A percentile compares a stretch with the other conserved stretches of the same genome.
Evolutionary conservation across 2,888 invertebrate genomes (phyloP).

Genomic region (Cylindroiulus punctatus): DNA sequence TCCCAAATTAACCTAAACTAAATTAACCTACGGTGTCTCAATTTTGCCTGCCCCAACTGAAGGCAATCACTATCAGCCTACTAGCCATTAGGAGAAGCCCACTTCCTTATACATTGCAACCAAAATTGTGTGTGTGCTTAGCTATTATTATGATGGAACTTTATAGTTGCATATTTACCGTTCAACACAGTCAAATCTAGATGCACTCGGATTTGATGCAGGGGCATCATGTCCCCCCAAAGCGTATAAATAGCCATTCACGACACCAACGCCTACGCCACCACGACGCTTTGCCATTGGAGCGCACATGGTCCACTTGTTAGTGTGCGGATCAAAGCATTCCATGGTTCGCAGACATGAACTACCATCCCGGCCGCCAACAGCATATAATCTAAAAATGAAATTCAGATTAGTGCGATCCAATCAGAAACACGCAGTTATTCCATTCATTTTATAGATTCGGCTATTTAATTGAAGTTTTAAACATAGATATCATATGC

Average conservation of each 20-base stretch:
- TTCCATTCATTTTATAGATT: not conserved
- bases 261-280: conserved; percentile 88
- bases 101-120: too few species aligned
- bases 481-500: too few species aligned
- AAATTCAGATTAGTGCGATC: not conserved
- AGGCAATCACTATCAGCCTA: too few species aligned
- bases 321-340: conserved; percentile 82
- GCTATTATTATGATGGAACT: too few species aligned
- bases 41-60: too few species aligned
- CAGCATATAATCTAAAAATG: conserved; percentile 80
- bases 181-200: conserved; percentile 88
- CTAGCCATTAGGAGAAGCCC: too few species aligned
- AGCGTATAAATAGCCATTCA: conserved; percentile 89
- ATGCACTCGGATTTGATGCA: conserved; percentile 83
- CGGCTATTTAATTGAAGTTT: too few species aligned
- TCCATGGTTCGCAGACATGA: conserved; percentile 91
- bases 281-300: conserved; percentile 88
- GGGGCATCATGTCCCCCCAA: conserved; percentile 95
- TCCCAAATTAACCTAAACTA: too few species aligned
- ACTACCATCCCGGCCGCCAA: conserved; percentile 91
- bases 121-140: too few species aligned
- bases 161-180: conserved; percentile 70
- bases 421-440: not conserved
- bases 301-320: conserved; percentile 84
- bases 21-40: too few species aligned